Base-by-base conservation (phyloP, 2,888 invertebrate genomes). In the Lasioglossum vierecki region DNA sequence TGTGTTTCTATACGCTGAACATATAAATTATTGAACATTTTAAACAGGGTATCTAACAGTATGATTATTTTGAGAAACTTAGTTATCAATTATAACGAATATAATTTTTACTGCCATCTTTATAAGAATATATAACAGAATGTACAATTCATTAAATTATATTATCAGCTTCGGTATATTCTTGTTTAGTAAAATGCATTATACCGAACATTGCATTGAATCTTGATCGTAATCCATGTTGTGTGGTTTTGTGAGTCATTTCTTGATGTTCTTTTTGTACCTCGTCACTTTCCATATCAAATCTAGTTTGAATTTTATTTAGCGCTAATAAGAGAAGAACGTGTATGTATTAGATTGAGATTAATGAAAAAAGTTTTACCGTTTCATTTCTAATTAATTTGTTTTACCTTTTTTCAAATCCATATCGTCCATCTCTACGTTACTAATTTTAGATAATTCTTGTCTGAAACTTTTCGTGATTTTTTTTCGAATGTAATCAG, bases 371-470 rank as follows among this genome's bases (percentile, higher is more conserved):
- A 70, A 63, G 18, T 57, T 39, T 68, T 44, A 13, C 2, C 30
- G 60, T 39, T 30, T 60, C 15, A 13, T 35, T 26, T 46, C 71
- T 13, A n/a, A 60, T 39, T 18, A 60, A 39, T 53, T 18, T 26
- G 18, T 4, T 66, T 93, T 95, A 97, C 98, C 98, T 95, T 96
- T 96, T 95, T 96, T 96, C 83, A 98, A 95, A 91, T 98, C 97
- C 96, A 98, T 97, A 53, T 97, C 96, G 92, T 98, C 98, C 97
- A 98, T 98, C 93, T 98, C 98, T 9, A 97, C 96, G 94, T 98
- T 98, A 92, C 97, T 97, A 90, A 99, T 98, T 89, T 97, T 96
- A 92, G 97, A 96, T 73, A 99, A 95, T 93, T 98, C 97, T 91
- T 97, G 97, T 15, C 97, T 96, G 94, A 99, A 99, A 94, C 97